Base-by-base conservation (phyloP, 2,888 invertebrate species). In the Drosophila ezoana region DNA sequence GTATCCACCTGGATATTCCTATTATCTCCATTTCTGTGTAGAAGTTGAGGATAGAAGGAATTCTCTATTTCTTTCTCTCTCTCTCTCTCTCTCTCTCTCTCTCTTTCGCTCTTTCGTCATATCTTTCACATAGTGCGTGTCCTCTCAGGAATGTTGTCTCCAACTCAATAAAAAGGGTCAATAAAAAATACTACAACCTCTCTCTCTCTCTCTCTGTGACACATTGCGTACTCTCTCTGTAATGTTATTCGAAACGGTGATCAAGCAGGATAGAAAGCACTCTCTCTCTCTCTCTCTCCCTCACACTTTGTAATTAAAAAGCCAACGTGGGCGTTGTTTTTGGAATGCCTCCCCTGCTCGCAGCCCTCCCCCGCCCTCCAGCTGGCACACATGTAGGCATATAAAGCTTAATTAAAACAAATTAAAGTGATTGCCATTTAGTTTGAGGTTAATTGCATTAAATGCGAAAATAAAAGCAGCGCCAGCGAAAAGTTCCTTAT, bases 361-460 rank as follows among this genome's bases (percentile, higher is more conserved):
- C 14, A 0, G 10, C 10, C 4, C 45, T n/a, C 32, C 20, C 58
- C 63, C 68, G 33, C 66, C 78, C 51, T 47, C 14, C 37, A 2
- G 23, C n/a, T 13, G 33, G 43, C 10, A 51, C 10, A 38, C 71
- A 37, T 40, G 60, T 81, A 76, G 87, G 90, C 90, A 82, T 82
- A 89, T 76, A 81, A 80, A 84, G 89, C 89, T 91, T 91, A 90
- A 91, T 90, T 90, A 90, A 91, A 80, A 86, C 89, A 89, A 90
- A 90, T 90, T 90, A 90, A 90, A 89, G 90, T 91, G 91, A 90
- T 90, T 91, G 90, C 87, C 90, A 83, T 90, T 87, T 90, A 89
- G 88, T 91, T 90, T 90, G 91, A 89, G 91, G 91, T 91, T 90
- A 90, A 90, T 90, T 91, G 90, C 89, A 90, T 90, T 90, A 91